phyloP scores from a whole-genome alignment of 2,113 vertebrate genomes.

The Psittacus erithacus region DNA sequence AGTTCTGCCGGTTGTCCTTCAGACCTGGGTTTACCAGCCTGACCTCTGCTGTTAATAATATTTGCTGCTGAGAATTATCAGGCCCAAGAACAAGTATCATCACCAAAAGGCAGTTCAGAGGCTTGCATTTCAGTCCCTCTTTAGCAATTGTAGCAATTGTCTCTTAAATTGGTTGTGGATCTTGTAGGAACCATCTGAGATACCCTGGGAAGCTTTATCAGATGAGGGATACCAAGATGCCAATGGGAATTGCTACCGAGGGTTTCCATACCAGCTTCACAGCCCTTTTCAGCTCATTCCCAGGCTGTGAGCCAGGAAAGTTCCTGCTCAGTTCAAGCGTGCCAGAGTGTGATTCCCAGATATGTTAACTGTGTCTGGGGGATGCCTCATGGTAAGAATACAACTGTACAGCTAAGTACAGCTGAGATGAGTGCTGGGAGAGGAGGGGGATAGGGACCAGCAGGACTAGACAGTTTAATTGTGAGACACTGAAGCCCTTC shows the following conservation, averaged over 20 bases:
- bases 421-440: not conserved
- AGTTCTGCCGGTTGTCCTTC: not conserved
- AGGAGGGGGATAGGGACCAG: too few species aligned
- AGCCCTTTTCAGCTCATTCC: not conserved
- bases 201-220: not conserved
- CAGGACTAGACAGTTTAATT: not conserved
- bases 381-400: not conserved
- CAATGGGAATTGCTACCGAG: not conserved
- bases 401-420: not conserved
- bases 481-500: not conserved
- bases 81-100: not conserved
- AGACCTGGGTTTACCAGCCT: not conserved
- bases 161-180: not conserved
- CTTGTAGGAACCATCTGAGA: not conserved
- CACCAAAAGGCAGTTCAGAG: not conserved
- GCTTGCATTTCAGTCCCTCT: not conserved
- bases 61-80: not conserved
- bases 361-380: rapidly evolving
- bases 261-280: not conserved
- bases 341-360: not conserved
- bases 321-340: not conserved
- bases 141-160: not conserved
- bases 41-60: not conserved
- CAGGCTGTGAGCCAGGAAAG: not conserved
- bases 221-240: not conserved